Conservation (phyloP, 2,797 vertebrate species). For the Aphelocoma californica region DNA sequence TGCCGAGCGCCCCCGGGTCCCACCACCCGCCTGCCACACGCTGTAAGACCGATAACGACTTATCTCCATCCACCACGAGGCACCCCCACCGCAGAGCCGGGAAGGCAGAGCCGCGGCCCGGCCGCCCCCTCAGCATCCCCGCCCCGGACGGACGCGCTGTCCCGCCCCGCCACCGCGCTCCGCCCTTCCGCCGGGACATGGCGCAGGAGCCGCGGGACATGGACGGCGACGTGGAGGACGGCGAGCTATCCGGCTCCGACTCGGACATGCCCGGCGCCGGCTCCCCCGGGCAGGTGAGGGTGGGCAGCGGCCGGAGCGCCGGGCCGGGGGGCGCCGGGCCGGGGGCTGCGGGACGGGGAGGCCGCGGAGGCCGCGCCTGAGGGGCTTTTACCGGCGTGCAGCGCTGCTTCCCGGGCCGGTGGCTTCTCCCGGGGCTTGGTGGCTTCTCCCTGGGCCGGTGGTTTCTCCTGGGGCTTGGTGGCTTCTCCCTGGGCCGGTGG, state of each 20-base stretch:
- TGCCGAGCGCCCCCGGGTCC: neutral
- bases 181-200: constrained; percentile 38
- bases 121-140: neutral
- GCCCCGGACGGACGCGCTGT: neutral
- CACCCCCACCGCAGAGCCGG: fast-evolving
- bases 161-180: neutral
- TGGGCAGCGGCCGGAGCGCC: neutral
- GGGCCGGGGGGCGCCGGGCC: too few relatives aligned
- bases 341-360: neutral
- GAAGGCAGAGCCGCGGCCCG: neutral
- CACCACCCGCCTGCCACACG: too few relatives aligned
- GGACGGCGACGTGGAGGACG: constrained; percentile 86
- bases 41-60: fast-evolving
- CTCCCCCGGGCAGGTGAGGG: constrained; percentile 53
- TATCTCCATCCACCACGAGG: fast-evolving
- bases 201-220: constrained; percentile 64
- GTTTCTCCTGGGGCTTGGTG: neutral
- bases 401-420: too few relatives aligned
- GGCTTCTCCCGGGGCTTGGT: neutral
- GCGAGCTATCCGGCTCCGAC: constrained; percentile 87
- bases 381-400: neutral
- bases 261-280: constrained; percentile 78
- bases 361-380: neutral
- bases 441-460: neutral
- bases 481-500: neutral